Evolutionary conservation across 1,140 invertebrate genomes (phyloP).

Genomic region (Leptinotarsa undecemlineata): DNA sequence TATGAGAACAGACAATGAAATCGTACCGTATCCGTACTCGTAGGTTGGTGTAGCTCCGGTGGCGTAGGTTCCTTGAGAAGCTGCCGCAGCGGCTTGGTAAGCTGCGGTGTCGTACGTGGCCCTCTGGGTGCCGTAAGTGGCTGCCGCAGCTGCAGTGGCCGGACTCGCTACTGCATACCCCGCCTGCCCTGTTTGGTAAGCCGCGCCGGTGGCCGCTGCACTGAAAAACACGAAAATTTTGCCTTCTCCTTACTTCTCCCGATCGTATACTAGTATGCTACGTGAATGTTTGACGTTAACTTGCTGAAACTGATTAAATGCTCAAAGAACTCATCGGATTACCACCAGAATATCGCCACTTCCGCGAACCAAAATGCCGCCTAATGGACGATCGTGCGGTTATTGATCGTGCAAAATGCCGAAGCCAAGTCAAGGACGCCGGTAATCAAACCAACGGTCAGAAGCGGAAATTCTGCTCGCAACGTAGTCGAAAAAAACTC

Average conservation of each 20-base stretch:
- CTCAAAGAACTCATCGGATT: constrained; percentile 1
- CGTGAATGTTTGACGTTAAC: not conserved
- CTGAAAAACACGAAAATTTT: constrained; percentile 34
- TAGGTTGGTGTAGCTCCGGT: constrained; percentile 67
- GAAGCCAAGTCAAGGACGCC: constrained; percentile 50
- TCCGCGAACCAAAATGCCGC: constrained; percentile 12
- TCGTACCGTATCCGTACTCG: constrained; percentile 69
- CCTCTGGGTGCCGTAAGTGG: constrained; percentile 76
- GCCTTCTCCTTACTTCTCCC: not conserved
- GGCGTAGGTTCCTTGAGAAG: constrained; percentile 68
- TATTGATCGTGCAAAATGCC: constrained; percentile 46
- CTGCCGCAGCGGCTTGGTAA: constrained; percentile 68
- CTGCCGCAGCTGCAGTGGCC: constrained; percentile 70
- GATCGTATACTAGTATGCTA: not conserved
- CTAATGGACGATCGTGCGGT: constrained; percentile 14
- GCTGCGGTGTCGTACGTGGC: constrained; percentile 77
- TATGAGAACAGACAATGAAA: not conserved
- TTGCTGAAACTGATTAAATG: not conserved
- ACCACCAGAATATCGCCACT: not conserved
- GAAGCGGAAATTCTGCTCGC: not conserved
- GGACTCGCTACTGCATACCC: constrained; percentile 82
- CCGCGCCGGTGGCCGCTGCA: constrained; percentile 66
- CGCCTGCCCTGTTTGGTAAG: constrained; percentile 78
- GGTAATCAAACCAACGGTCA: constrained; percentile 23
- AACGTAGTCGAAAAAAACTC: not conserved